These are phyloP conservation scores for Carcharodon carcharias DNA, from an alignment of 2,797 vertebrate genomes.

Conservation along the genomic window DNA sequence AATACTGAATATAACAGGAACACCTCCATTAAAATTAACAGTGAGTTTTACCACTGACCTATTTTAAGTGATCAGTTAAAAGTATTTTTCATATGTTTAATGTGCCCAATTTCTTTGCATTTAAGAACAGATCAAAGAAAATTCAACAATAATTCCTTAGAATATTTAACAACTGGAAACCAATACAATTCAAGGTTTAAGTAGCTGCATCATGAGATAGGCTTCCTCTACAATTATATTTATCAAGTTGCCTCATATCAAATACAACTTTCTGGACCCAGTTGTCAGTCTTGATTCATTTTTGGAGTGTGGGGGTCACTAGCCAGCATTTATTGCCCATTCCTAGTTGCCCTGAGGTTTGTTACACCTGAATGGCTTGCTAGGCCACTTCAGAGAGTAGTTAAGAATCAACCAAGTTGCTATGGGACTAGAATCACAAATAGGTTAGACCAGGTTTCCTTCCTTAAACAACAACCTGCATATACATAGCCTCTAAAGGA, in stretches of 20 bases:
- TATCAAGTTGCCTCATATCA: no score
- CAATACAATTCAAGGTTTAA: background rate
- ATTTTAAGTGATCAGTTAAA: background rate
- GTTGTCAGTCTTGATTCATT: background rate
- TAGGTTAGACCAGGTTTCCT: background rate
- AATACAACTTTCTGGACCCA: background rate
- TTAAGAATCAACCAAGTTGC: background rate
- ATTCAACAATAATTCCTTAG: background rate
- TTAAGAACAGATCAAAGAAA: background rate
- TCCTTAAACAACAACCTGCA: background rate
- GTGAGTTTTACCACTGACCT: background rate
- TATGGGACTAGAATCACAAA: background rate
- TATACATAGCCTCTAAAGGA: no score
- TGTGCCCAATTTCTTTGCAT: background rate
- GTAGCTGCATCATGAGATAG: background rate
- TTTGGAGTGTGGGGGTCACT: background rate
- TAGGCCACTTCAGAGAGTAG: no score
- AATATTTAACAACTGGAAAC: background rate
- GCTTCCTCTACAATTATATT: background rate
- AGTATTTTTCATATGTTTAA: background rate
- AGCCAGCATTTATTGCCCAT: background rate
- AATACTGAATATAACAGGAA: background rate
- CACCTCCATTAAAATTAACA: background rate
- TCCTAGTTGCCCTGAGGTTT: background rate
- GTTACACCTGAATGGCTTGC: no score